Conservation (phyloP, 2,797 vertebrate species). For the Typhlichthys subterraneus region DNA sequence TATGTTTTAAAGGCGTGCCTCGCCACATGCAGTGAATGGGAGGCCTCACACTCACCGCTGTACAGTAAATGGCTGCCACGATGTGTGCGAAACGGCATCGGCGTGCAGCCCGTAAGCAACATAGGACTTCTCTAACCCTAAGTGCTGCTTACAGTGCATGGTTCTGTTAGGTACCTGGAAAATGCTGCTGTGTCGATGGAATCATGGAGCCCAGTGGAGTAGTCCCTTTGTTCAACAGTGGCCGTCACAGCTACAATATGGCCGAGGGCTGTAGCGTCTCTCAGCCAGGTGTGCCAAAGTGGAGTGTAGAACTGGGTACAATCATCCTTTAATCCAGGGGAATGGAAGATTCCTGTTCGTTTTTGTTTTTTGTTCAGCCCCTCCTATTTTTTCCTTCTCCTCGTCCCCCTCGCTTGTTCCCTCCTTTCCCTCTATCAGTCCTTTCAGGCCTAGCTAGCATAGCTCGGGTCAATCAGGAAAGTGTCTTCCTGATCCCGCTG, state of each 20-base stretch:
- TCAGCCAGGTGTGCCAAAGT: constrained; percentile 36
- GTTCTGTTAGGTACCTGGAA: constrained; percentile 37
- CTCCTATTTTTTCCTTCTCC: not conserved
- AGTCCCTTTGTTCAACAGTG: constrained; percentile 5
- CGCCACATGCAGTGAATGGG: constrained; percentile 28
- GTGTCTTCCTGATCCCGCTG: constrained; percentile 54
- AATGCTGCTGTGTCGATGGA: constrained; percentile 36
- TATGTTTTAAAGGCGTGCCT: constrained; percentile 60
- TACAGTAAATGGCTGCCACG: constrained; percentile 50
- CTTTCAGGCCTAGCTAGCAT: constrained; percentile 29
- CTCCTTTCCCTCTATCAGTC: constrained; percentile 15
- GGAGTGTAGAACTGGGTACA: constrained; percentile 27
- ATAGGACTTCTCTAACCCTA: constrained; percentile 44
- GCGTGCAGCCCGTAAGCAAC: constrained; percentile 52
- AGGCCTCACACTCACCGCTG: constrained; percentile 45
- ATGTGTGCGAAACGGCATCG: constrained; percentile 57
- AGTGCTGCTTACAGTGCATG: constrained; percentile 33
- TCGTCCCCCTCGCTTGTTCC: not conserved
- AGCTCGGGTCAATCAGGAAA: constrained; percentile 47
- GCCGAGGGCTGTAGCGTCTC: constrained; percentile 23
- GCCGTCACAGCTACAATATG: constrained; percentile 1
- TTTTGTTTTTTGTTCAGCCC: constrained; percentile 11
- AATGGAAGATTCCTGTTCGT: constrained; percentile 13
- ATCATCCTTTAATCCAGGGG: constrained; percentile 35
- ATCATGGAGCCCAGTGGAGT: constrained; percentile 27